Evolutionary conservation across 2,888 invertebrate genomes (phyloP).

Genomic region (Mythimna loreyi): DNA sequence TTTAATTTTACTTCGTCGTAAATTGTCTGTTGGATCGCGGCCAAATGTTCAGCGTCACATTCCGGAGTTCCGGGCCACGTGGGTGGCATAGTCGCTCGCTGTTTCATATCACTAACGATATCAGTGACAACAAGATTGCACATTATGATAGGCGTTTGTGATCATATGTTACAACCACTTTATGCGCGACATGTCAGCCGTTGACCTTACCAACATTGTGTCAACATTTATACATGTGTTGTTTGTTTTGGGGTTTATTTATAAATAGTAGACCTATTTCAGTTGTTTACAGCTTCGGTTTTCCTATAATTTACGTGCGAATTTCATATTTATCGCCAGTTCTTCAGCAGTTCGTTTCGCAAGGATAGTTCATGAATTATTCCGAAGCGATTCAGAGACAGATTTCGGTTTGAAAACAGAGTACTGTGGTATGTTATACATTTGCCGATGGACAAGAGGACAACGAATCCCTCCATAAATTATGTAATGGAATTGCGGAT

Average conservation of each 20-base stretch:
- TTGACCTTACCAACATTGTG: conserved; percentile 46
- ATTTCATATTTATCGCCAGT: conserved; percentile 31
- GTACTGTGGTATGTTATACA: conserved; percentile 48
- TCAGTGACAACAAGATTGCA: conserved; percentile 74
- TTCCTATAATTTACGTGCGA: conserved; percentile 21
- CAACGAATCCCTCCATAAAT: conserved; percentile 73
- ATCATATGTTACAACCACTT: conserved; percentile 51
- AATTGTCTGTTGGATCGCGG: conserved; percentile 82
- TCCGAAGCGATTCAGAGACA: conserved; percentile 50
- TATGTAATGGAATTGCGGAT: conserved; percentile 75
- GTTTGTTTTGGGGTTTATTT: conserved; percentile 21
- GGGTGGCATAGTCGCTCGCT: conserved; percentile 72
- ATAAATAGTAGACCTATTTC: conserved; percentile 15
- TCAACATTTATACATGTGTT: conserved; percentile 35
- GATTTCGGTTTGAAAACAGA: conserved; percentile 61
- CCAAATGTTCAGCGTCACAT: conserved; percentile 76
- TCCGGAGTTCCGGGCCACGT: conserved; percentile 75
- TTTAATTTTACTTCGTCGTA: conserved; percentile 84
- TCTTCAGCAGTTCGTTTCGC: conserved; percentile 32
- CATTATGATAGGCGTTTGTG: conserved; percentile 65
- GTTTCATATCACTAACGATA: conserved; percentile 69
- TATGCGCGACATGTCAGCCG: conserved; percentile 39
- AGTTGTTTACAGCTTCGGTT: conserved; percentile 16
- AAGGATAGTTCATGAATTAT: conserved; percentile 47
- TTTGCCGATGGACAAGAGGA: conserved; percentile 45